Evolutionary conservation across 1,140 invertebrate genomes (phyloP), one percentile per base, ranked within the genome.

Genomic region (Adoxophyes honmai): DNA sequence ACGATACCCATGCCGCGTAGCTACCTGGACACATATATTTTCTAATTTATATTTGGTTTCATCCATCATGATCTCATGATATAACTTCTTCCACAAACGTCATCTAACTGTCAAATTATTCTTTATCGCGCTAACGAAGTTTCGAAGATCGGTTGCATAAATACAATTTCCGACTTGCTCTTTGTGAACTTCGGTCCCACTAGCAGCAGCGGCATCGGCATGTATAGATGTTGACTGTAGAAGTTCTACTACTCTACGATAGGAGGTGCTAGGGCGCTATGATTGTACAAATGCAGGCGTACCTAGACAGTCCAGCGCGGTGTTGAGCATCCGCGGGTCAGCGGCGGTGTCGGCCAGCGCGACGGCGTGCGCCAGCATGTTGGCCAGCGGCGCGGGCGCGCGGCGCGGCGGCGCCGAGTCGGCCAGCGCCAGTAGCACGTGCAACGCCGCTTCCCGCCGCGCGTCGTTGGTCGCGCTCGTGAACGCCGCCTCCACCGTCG

Each of bases 1-100:
- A 42, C 86, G 91, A 57, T 91, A 98, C 90, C 96, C 96, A 97
- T 63, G 95, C 93, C 11, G 95, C 93, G 89, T 96, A 97, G 0
- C 94, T 92, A 15, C 94, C 95, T 89, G 67, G 11, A 35, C 34
- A 28, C n/a, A 21, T 6, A 48, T 5, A 28, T 3, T 28, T 6
- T 3, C 2, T 3, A 28, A 28, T 28, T 6, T 28, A 28, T 28
- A 28, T 28, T 28, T 28, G 21, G n/a, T n/a, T n/a, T n/a, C n/a
- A n/a, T n/a, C n/a, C n/a, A n/a, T n/a, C n/a, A n/a, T n/a, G n/a
- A n/a, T n/a, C n/a, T n/a, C n/a, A n/a, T n/a, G n/a, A n/a, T n/a
- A n/a, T n/a, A n/a, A n/a, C n/a, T n/a, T n/a, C n/a, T n/a, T n/a
- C n/a, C n/a, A n/a, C n/a, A n/a, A n/a, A n/a, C n/a, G n/a, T n/a